phyloP scores from a whole-genome alignment of 2,797 vertebrate species.

The Silurus lanzhouensis region DNA sequence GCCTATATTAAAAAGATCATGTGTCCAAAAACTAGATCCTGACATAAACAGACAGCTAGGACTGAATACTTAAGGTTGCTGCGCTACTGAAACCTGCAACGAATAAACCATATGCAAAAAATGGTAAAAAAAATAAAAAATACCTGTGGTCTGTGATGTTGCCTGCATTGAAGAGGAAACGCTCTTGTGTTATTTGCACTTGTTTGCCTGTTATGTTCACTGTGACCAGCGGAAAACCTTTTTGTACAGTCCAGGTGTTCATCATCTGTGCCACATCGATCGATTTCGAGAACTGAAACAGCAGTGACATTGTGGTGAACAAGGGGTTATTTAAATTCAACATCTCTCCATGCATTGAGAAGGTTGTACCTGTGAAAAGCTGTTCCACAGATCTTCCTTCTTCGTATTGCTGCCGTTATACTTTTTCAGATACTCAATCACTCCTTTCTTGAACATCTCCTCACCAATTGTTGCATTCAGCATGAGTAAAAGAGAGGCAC shows the following conservation, averaged over 20 bases:
- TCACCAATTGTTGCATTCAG: constrained; percentile 81
- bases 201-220: constrained; percentile 76
- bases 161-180: constrained; percentile 77
- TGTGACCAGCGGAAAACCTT: constrained; percentile 93
- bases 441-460: constrained; percentile 82
- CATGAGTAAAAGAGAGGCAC: constrained; percentile 93
- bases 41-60: not conserved
- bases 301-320: constrained; percentile 27
- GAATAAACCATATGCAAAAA: not conserved
- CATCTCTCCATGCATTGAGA: not conserved
- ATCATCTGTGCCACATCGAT: constrained; percentile 86
- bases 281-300: constrained; percentile 71
- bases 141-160: constrained; percentile 76
- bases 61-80: not conserved
- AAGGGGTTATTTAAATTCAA: not conserved
- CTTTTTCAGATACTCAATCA: constrained; percentile 81
- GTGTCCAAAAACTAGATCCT: not conserved
- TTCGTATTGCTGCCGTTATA: constrained; percentile 79
- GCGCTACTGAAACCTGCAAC: not conserved
- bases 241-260: constrained; percentile 90
- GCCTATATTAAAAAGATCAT: not conserved
- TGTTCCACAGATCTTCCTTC: constrained; percentile 89
- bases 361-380: constrained; percentile 83
- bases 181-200: constrained; percentile 84
- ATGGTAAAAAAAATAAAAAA: not conserved